A percentile compares a stretch with the other conserved stretches of the same genome.
phyloP scores from a whole-genome alignment of 2,888 invertebrate genomes.

The Piscicola geometra region DNA sequence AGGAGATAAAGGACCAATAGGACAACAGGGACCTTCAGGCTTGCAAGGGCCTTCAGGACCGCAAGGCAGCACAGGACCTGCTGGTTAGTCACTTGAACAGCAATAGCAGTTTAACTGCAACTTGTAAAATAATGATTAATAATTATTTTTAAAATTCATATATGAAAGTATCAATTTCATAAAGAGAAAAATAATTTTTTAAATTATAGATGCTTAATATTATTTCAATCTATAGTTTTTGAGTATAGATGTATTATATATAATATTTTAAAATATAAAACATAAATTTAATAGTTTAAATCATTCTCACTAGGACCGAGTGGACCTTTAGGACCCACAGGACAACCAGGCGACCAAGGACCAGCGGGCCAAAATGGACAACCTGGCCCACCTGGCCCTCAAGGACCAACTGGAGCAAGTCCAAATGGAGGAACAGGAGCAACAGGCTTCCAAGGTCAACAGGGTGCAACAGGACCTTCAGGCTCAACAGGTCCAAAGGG shows the following conservation, averaged over 20 bases:
- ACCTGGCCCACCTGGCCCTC: constrained; percentile 57
- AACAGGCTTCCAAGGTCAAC: constrained; percentile 30
- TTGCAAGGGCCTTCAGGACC: constrained; percentile 35
- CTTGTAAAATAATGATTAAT: too few species aligned
- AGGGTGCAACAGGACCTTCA: constrained; percentile 34
- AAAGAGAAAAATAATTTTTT: too few species aligned
- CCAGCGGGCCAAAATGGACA: constrained; percentile 16
- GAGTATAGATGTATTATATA: too few species aligned
- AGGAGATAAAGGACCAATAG: constrained; percentile 34
- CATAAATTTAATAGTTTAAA: too few species aligned
- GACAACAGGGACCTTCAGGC: constrained; percentile 51
- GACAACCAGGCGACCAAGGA: constrained; percentile 50
- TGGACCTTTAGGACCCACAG: constrained; percentile 29
- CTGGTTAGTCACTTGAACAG: background rate
- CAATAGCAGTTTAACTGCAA: too few species aligned
- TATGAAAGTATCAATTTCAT: too few species aligned
- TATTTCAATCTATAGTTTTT: too few species aligned
- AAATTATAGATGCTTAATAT: too few species aligned
- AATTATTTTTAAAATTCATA: too few species aligned
- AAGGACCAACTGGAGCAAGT: constrained; percentile 44
- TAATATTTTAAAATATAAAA: too few species aligned
- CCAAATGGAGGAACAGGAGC: constrained; percentile 20
- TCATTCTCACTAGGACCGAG: constrained; percentile 30
- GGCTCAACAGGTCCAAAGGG: constrained; percentile 39
- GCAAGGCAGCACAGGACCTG: constrained; percentile 32